Evolutionary conservation across 2,888 invertebrate genomes (phyloP).

Genomic region (Norana najaformis): DNA sequence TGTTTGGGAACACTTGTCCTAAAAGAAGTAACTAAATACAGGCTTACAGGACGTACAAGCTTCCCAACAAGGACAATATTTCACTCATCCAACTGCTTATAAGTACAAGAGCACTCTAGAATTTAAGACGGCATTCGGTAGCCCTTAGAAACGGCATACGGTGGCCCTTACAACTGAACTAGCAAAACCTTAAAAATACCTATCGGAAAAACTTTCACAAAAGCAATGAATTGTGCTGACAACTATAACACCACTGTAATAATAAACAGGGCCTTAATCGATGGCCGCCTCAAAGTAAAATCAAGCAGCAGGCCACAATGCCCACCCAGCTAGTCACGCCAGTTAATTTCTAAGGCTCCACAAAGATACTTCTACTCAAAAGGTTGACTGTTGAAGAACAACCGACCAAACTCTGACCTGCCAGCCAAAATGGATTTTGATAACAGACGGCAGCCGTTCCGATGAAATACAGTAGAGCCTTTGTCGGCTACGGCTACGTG

Average conservation of each 20-base stretch:
- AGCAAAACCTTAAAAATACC: not conserved
- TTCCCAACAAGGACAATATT: not conserved
- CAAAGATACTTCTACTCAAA: not conserved
- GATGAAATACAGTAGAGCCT: not conserved
- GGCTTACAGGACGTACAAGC: not conserved
- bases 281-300: not conserved
- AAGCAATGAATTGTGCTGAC: not conserved
- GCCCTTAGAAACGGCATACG: not conserved
- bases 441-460: not conserved
- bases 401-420: not conserved
- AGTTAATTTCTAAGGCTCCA: not conserved
- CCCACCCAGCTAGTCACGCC: not conserved
- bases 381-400: not conserved
- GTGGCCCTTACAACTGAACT: not conserved
- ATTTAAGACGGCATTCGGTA: not conserved
- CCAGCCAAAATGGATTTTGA: constrained; percentile 6
- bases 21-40: not conserved
- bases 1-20: not conserved
- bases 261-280: not conserved
- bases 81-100: not conserved
- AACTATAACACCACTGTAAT: not conserved
- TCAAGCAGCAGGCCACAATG: not conserved
- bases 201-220: not conserved
- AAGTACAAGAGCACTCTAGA: too few relatives aligned
- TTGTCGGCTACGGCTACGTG: not conserved